Base-by-base conservation (phyloP, 1,140 invertebrate species). In the Adelges cooleyi region DNA sequence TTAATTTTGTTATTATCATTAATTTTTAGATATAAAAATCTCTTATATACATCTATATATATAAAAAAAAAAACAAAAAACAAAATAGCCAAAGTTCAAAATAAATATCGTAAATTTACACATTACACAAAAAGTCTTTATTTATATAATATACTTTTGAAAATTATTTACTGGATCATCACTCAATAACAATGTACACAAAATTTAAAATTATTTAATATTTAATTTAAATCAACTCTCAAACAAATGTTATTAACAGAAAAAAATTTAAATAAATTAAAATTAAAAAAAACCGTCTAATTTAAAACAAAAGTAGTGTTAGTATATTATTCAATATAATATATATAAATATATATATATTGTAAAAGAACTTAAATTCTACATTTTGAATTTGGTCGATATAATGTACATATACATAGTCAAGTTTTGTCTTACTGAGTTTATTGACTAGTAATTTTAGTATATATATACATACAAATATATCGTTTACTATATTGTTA, bases 301-400 rank as follows among this genome's bases (percentile, higher is more conserved):
- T 59, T 59, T 27, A 54, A 54, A n/a, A n/a, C n/a, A n/a, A n/a
- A 44, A 44, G 29, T 44, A 48, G 49, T 48, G 56, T 62, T 62
- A 62, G 42, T 48, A 4, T 59, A 59, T n/a, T n/a, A 59, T 44
- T 59, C 38, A 62, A 62, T 36, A 46, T n/a, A n/a, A n/a, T n/a
- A n/a, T n/a, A n/a, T n/a, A n/a, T n/a, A n/a, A n/a, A n/a, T n/a
- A 48, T 25, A 48, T 46, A 11, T 44, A 44, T 46, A 59, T 25
- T 48, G 46, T 62, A 46, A n/a, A n/a, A n/a, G n/a, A n/a, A 62
- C 56, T 62, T 62, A 62, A n/a, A n/a, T n/a, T 62, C 42, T 62
- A 48, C 29, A 48, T 46, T 22, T 62, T 23, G 29, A 62, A 46
- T 48, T 62, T 33, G 23, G 56, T 25, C 42, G 1, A 62, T 62